Evolutionary conservation across 1,140 invertebrate species (phyloP).

Genomic region (Aphelenchoides fujianensis): DNA sequence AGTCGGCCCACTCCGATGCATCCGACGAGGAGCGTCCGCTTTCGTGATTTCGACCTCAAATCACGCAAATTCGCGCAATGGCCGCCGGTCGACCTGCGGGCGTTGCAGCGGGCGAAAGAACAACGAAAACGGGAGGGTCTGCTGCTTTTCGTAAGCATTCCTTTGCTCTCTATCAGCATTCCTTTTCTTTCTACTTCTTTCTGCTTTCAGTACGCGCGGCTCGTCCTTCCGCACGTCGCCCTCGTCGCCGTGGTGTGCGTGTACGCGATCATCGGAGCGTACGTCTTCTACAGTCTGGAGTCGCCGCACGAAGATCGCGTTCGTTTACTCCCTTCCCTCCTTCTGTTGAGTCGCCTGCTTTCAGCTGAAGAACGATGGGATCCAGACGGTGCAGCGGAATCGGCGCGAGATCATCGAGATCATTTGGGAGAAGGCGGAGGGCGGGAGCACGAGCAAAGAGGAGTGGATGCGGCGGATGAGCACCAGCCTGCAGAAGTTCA

Average conservation of each 20-base stretch:
- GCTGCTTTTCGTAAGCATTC: neutral
- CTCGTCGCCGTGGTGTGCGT: constrained; percentile 87
- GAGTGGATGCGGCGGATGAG: constrained; percentile 49
- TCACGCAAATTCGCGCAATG: neutral
- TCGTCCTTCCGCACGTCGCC: constrained; percentile 71
- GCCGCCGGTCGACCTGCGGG: neutral
- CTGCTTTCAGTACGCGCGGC: constrained; percentile 52
- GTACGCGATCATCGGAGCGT: constrained; percentile 90
- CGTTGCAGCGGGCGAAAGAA: neutral
- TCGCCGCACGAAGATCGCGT: constrained; percentile 69
- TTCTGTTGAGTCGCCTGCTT: constrained; percentile 34
- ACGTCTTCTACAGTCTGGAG: constrained; percentile 83
- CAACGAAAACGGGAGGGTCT: neutral
- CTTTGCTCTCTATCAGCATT: too few relatives aligned
- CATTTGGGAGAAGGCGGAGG: constrained; percentile 29
- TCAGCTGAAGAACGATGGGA: constrained; percentile 52
- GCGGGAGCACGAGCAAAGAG: neutral
- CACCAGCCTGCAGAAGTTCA: constrained; percentile 47
- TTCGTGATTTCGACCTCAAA: neutral
- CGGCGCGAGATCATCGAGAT: constrained; percentile 40
- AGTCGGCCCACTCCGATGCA: constrained; percentile 1
- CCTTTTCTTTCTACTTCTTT: neutral
- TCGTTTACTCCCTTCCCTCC: too few relatives aligned
- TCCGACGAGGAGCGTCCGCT: neutral
- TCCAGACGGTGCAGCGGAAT: constrained; percentile 35